phyloP scores from a whole-genome alignment of 2,797 vertebrate genomes.

The Hephaestus fuliginosus region DNA sequence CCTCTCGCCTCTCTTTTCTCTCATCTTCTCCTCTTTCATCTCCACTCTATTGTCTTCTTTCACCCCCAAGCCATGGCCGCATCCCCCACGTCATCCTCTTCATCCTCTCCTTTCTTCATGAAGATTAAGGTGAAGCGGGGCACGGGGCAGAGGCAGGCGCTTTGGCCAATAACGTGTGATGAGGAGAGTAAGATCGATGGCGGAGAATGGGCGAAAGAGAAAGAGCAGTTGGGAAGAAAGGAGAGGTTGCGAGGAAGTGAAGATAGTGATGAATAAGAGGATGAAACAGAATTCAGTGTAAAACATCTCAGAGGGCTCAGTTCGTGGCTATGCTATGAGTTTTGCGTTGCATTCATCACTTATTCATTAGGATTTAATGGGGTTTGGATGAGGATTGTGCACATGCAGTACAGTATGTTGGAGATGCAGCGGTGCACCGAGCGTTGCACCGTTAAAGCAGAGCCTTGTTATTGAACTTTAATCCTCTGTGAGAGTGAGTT shows the following conservation, averaged over 20 bases:
- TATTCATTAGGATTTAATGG: conserved; percentile 50
- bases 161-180: conserved; percentile 42
- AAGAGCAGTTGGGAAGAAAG: conserved; percentile 10
- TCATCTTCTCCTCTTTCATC: conserved; percentile 59
- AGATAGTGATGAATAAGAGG: conserved; percentile 32
- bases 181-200: conserved; percentile 27
- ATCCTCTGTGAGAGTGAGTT: background rate
- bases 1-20: conserved; percentile 23
- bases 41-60: conserved; percentile 40
- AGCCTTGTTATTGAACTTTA: conserved; percentile 6
- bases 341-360: conserved; percentile 25
- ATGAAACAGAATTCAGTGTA: conserved; percentile 31
- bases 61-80: conserved; percentile 9
- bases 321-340: background rate
- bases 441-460: background rate
- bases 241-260: conserved; percentile 9
- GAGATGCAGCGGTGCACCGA: background rate
- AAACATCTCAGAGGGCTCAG: conserved; percentile 20
- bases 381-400: conserved; percentile 8
- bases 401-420: background rate
- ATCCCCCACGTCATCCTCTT: conserved; percentile 18
- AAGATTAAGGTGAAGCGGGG: conserved; percentile 70
- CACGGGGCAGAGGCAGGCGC: conserved; percentile 7
- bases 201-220: conserved; percentile 32
- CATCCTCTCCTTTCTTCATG: conserved; percentile 58